phyloP scores from a whole-genome alignment of 2,797 vertebrate species.

The Xenops minutus region DNA sequence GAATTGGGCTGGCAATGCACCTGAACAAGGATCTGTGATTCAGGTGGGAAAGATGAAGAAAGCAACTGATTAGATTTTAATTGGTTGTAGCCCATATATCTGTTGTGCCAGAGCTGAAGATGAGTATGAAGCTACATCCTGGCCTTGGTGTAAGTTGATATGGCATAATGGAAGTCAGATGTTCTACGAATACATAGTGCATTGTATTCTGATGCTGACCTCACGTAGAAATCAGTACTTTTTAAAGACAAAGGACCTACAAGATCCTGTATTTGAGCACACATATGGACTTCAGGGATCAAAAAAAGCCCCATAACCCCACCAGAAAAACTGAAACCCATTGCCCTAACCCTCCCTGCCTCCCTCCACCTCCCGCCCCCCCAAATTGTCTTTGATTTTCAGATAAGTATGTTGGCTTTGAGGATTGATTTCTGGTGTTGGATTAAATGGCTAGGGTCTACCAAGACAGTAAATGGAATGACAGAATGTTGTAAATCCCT shows the following conservation, averaged over 20 bases:
- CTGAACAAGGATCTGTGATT: background rate
- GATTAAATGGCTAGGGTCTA: background rate
- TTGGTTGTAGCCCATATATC: background rate
- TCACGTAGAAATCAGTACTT: background rate
- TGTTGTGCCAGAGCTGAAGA: background rate
- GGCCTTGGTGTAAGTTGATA: background rate
- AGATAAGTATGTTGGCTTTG: background rate
- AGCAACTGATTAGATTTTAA: background rate
- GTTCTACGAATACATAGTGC: background rate
- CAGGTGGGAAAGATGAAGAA: background rate
- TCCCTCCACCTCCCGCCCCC: too few relatives aligned
- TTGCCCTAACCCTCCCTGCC: too few relatives aligned
- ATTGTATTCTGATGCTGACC: background rate
- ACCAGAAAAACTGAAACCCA: rapidly evolving
- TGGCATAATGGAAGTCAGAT: background rate
- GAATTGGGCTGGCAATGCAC: background rate
- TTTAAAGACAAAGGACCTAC: background rate
- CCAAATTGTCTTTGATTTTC: background rate
- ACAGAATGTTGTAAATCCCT: background rate
- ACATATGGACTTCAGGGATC: background rate
- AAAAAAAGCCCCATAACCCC: background rate
- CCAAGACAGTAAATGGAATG: background rate
- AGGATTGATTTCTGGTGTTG: background rate
- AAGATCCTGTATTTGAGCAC: background rate
- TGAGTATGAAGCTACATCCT: background rate